phyloP scores from a whole-genome alignment of 2,888 invertebrate genomes.

The Tribolium freemani region DNA sequence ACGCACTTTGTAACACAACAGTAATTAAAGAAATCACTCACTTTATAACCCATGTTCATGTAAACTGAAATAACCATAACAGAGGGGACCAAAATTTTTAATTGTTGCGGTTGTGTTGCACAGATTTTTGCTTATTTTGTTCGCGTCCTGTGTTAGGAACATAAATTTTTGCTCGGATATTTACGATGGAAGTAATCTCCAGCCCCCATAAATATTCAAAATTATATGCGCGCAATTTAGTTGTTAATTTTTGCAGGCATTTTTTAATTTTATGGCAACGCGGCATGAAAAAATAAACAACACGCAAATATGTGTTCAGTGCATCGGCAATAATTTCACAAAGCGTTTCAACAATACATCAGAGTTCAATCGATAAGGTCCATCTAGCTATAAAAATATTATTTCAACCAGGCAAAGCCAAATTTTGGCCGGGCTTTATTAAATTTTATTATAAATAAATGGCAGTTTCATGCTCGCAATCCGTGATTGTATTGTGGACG shows the following conservation, averaged over 20 bases:
- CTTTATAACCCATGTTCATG: too few species aligned
- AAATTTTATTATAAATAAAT: too few species aligned
- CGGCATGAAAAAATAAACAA: neutral
- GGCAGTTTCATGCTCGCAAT: too few species aligned
- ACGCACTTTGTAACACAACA: neutral
- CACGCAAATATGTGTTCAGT: neutral
- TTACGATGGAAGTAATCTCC: neutral
- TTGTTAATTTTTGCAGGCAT: neutral
- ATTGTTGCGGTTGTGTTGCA: too few species aligned
- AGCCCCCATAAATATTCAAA: neutral
- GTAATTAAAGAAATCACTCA: neutral
- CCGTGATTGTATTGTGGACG: too few species aligned
- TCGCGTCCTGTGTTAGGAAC: too few species aligned
- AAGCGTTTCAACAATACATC: constrained; percentile 6
- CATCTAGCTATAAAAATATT: constrained; percentile 3
- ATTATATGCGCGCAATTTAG: neutral
- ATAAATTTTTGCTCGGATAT: neutral
- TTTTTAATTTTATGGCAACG: neutral
- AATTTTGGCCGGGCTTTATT: neutral
- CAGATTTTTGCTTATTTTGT: too few species aligned
- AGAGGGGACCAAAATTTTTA: too few species aligned
- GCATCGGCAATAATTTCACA: neutral
- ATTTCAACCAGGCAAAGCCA: neutral
- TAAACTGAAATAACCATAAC: neutral
- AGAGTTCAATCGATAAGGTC: constrained; percentile 6